Percentiles rank a stretch among this genome's conserved stretches.
These are phyloP conservation scores for Sceloporus undulatus DNA, from an alignment of 2,113 vertebrate genomes.

Conservation along the genomic window DNA sequence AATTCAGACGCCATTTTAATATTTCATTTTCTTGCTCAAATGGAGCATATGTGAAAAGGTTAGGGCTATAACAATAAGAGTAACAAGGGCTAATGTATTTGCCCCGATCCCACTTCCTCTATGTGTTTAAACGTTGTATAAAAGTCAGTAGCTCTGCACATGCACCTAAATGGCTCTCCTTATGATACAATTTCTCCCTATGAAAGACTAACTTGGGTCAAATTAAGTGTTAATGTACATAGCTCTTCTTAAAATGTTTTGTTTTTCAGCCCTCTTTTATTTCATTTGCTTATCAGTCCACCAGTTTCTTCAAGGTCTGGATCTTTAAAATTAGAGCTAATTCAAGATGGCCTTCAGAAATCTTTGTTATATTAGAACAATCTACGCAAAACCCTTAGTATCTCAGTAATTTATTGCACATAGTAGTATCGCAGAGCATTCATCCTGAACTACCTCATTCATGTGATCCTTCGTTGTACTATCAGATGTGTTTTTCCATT, in stretches of 20 bases:
- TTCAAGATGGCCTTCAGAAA: not conserved
- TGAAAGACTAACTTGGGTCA: too few relatives aligned
- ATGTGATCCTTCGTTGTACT: not conserved
- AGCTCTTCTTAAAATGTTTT: too few relatives aligned
- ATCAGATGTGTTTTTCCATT: not conserved
- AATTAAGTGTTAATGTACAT: not conserved
- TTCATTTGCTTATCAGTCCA: not conserved
- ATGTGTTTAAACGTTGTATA: too few relatives aligned
- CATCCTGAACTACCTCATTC: conserved; percentile 6
- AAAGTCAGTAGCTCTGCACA: too few relatives aligned
- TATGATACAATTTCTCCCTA: too few relatives aligned
- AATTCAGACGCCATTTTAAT: too few relatives aligned
- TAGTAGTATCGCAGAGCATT: not conserved
- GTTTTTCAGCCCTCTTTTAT: not conserved
- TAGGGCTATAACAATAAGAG: too few relatives aligned
- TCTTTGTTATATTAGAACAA: not conserved
- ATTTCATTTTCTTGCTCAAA: too few relatives aligned
- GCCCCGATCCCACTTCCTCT: too few relatives aligned
- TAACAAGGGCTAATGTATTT: too few relatives aligned
- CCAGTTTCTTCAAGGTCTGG: not conserved
- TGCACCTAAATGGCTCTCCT: too few relatives aligned
- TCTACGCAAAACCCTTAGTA: not conserved
- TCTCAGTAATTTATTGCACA: conserved; percentile 38
- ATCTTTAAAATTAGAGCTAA: not conserved
- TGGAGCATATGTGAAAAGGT: too few relatives aligned